Evolutionary conservation across 1,140 invertebrate genomes (phyloP).

Genomic region (Lepidurus apus): DNA sequence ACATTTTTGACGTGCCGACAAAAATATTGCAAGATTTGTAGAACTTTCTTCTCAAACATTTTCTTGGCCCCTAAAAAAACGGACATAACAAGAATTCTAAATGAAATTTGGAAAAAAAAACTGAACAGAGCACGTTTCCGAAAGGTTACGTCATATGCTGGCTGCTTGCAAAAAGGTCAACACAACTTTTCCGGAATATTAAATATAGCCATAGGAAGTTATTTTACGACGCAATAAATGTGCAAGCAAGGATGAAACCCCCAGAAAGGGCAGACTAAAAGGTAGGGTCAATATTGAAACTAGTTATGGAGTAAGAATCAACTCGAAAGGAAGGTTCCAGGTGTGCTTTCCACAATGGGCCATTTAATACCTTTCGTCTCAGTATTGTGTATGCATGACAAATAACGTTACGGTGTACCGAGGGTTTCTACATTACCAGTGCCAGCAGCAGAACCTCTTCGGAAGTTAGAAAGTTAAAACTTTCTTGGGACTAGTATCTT

Average conservation of each 20-base stretch:
- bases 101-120: no score
- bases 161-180: neutral
- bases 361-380: conserved; percentile 22
- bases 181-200: neutral
- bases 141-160: no score
- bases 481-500: neutral
- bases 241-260: neutral
- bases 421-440: neutral
- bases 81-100: neutral
- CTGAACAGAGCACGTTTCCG: no score
- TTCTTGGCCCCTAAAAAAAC: neutral
- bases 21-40: neutral
- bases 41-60: conserved; percentile 1
- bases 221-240: neutral
- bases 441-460: neutral
- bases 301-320: conserved; percentile 12
- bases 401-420: neutral
- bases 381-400: neutral
- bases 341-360: conserved; percentile 3
- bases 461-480: neutral
- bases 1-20: no score
- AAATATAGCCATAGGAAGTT: neutral
- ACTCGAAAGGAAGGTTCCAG: neutral
- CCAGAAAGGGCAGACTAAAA: neutral
- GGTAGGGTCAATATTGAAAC: conserved; percentile 16